Conservation (phyloP, 2,113 vertebrate species). For the Perca schrenkii region DNA sequence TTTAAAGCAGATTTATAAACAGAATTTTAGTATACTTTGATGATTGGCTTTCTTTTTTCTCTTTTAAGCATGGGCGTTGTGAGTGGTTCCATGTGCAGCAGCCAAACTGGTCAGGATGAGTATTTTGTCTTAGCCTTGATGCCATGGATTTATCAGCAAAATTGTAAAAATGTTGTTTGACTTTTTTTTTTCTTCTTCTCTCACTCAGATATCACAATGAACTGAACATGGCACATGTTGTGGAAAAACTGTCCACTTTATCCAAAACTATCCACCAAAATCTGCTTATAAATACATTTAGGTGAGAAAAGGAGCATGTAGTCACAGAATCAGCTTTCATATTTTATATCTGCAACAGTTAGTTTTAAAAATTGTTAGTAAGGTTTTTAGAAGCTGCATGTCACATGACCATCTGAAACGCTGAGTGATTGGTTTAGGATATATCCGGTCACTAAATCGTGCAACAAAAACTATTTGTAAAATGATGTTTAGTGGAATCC, state of each 20-base stretch:
- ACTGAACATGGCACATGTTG: background rate
- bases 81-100: background rate
- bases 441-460: no score
- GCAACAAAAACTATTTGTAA: no score
- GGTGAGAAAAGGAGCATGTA: no score
- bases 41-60: background rate
- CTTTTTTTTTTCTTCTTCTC: background rate
- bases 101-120: background rate
- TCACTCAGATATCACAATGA: background rate
- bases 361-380: no score
- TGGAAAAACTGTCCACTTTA: background rate
- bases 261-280: background rate
- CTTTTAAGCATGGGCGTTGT: background rate
- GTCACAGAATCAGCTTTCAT: no score
- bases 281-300: background rate
- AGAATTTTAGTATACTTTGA: no score
- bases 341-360: no score
- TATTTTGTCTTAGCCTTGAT: no score
- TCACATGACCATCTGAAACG: no score
- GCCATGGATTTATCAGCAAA: background rate
- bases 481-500: background rate
- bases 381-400: background rate
- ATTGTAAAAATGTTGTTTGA: background rate
- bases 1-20: background rate
- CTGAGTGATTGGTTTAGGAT: no score